A percentile compares a stretch with the other conserved stretches of the same genome.
phyloP scores from a whole-genome alignment of 2,797 vertebrate genomes.

The Diglossa cyanea region DNA sequence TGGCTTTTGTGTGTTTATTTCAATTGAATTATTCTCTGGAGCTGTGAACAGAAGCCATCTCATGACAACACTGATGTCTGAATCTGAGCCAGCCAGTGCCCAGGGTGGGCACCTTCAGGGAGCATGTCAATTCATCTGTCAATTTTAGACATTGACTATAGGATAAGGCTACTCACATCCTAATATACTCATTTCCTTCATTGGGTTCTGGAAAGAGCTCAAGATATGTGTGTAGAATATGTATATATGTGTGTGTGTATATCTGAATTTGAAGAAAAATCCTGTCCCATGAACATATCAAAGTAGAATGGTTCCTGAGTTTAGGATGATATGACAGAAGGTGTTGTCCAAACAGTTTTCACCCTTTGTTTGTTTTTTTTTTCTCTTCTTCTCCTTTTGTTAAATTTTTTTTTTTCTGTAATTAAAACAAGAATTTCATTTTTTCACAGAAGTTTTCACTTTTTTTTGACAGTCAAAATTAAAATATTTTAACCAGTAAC shows the following conservation, averaged over 20 bases:
- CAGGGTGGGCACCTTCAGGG: not conserved
- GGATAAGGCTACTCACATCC: not conserved
- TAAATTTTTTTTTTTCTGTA: not conserved
- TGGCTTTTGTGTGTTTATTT: not conserved
- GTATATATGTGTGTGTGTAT: not conserved
- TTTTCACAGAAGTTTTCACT: not conserved
- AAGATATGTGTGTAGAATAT: not conserved
- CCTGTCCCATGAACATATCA: not conserved
- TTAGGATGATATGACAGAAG: not conserved
- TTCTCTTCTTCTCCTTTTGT: rapidly evolving
- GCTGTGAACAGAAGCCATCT: not conserved
- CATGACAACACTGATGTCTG: not conserved
- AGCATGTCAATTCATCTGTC: not conserved
- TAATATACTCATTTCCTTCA: not conserved
- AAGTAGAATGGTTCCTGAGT: not conserved
- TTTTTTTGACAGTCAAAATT: not conserved
- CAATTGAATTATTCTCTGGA: not conserved
- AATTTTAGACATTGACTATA: not conserved
- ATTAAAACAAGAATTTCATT: not conserved
- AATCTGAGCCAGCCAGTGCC: not conserved
- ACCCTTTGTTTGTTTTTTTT: not conserved
- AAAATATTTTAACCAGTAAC: not conserved
- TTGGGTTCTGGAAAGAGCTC: not conserved
- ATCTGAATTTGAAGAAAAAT: not conserved
- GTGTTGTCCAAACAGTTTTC: not conserved